These are phyloP conservation scores for Drosophila infuscata DNA, from an alignment of 2,888 invertebrate species.

Conservation along the genomic window DNA sequence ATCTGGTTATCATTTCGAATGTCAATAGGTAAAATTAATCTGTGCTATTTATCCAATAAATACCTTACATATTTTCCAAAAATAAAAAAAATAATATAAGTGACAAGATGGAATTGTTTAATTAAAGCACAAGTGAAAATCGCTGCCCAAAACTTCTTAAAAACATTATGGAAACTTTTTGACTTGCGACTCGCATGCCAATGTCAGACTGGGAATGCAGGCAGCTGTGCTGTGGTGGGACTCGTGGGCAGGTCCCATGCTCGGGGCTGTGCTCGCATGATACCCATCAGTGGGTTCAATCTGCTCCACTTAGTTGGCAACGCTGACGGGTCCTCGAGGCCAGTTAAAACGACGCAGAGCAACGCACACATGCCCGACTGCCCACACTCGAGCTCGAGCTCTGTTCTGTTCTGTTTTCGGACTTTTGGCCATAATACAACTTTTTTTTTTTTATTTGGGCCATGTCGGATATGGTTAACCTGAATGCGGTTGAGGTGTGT, in stretches of 20 bases:
- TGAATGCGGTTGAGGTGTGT: slow-evolving; percentile 36
- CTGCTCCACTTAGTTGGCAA: slow-evolving; percentile 33
- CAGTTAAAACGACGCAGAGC: slow-evolving; percentile 20
- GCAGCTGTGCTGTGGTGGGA: slow-evolving; percentile 18
- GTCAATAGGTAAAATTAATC: not conserved
- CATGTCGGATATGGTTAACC: slow-evolving; percentile 6
- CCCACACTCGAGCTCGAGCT: slow-evolving; percentile 14
- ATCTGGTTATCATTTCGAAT: not conserved
- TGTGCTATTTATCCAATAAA: not conserved
- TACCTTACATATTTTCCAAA: not conserved
- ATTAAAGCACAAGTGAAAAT: not conserved
- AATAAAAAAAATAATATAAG: not conserved
- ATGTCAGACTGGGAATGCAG: slow-evolving; percentile 4
- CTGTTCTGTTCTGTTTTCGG: slow-evolving; percentile 1
- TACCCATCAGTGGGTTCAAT: slow-evolving; percentile 29
- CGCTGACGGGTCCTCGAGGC: slow-evolving; percentile 26
- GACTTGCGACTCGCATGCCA: slow-evolving; percentile 24
- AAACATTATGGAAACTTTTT: slow-evolving; percentile 25
- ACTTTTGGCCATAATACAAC: slow-evolving; percentile 10
- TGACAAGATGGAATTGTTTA: slow-evolving; percentile 6
- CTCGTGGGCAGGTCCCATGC: not conserved
- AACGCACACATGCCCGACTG: slow-evolving; percentile 13
- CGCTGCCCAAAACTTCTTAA: slow-evolving; percentile 1
- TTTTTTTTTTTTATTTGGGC: not conserved
- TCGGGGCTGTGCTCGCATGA: slow-evolving; percentile 8